Percentiles rank a stretch among this genome's conserved stretches.
These are phyloP conservation scores for Misgurnus anguillicaudatus DNA, from an alignment of 2,113 vertebrate genomes.

Conservation along the genomic window DNA sequence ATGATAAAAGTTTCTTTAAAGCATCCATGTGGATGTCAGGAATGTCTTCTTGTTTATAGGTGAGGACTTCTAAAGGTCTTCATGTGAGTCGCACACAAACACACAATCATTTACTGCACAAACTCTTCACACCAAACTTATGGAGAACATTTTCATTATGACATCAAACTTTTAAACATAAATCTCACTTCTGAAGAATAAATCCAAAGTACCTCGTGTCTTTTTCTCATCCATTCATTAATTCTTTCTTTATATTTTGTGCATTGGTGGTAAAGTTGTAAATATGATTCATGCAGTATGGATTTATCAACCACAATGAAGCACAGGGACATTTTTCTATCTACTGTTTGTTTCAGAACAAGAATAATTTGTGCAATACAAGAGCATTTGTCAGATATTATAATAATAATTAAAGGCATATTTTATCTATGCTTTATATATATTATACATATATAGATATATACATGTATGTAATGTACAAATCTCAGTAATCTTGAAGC, in stretches of 20 bases:
- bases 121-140: too few species aligned
- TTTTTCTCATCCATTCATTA: slow-evolving; percentile 3
- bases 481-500: slow-evolving; percentile 48
- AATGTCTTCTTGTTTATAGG: too few species aligned
- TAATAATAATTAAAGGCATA: slow-evolving; percentile 47
- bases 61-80: too few species aligned
- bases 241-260: slow-evolving; percentile 16
- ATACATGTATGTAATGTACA: slow-evolving; percentile 46
- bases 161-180: too few species aligned
- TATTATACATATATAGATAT: slow-evolving; percentile 15
- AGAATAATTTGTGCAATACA: slow-evolving; percentile 53
- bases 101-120: too few species aligned
- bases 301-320: slow-evolving; percentile 46
- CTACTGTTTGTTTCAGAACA: slow-evolving; percentile 46
- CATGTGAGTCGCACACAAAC: too few species aligned
- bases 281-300: slow-evolving; percentile 36
- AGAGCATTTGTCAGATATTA: slow-evolving; percentile 45
- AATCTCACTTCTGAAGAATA: not conserved
- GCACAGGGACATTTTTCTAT: slow-evolving; percentile 57
- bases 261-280: slow-evolving; percentile 33
- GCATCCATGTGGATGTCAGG: too few species aligned
- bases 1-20: too few species aligned
- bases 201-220: slow-evolving; percentile 28
- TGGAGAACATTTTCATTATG: too few species aligned
- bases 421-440: slow-evolving; percentile 57